A percentile compares a stretch with the other conserved stretches of the same genome.
phyloP scores from a whole-genome alignment of 2,797 vertebrate species.

The Myotis myotis region DNA sequence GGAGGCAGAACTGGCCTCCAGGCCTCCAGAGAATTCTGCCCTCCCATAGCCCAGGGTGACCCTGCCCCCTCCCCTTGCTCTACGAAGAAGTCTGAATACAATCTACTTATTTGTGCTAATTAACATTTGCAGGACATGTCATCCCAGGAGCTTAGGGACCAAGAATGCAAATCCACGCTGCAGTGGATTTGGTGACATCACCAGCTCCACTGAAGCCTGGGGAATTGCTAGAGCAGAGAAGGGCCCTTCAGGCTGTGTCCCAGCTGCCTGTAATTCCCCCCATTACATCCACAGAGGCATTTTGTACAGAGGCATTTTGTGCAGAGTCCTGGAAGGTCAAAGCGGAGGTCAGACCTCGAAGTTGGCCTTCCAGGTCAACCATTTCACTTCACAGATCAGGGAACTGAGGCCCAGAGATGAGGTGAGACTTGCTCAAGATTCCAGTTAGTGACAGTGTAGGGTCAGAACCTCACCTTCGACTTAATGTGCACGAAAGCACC shows the following conservation, averaged over 20 bases:
- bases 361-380: neutral
- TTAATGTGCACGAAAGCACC: neutral
- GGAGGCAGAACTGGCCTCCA: neutral
- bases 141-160: neutral
- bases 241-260: neutral
- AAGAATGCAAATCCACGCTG: neutral
- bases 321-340: neutral
- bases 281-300: neutral
- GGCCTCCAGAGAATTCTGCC: neutral
- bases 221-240: neutral
- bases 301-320: neutral
- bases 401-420: neutral
- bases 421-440: neutral
- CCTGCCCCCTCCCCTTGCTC: neutral
- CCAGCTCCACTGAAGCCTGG: neutral
- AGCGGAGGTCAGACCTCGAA: neutral
- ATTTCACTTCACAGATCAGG: neutral
- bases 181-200: neutral
- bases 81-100: neutral
- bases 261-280: neutral
- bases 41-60: neutral
- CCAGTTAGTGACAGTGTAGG: neutral
- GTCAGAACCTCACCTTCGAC: neutral
- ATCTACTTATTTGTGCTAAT: constrained; percentile 25
- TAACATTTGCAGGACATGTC: neutral